phyloP scores from a whole-genome alignment of 2,797 vertebrate genomes.

The Hozukius guyotensis region DNA sequence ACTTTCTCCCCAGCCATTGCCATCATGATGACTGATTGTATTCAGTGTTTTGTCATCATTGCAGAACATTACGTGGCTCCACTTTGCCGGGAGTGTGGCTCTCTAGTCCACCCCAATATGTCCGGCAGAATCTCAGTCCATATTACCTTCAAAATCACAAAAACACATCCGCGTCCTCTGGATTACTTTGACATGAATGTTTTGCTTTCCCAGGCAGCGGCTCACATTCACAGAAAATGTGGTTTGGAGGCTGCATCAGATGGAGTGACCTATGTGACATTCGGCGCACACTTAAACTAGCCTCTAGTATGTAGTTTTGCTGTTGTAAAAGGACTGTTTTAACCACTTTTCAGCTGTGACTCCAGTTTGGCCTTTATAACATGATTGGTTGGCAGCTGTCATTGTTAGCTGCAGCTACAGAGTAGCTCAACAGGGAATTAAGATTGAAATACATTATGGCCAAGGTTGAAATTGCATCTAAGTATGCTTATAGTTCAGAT shows the following conservation, averaged over 20 bases:
- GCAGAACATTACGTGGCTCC: neutral
- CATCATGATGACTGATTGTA: slow-evolving; percentile 6
- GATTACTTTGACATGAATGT: neutral
- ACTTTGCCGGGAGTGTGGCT: neutral
- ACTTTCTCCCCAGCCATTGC: neutral
- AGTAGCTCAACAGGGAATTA: neutral
- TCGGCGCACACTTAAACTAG: neutral
- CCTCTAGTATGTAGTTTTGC: neutral
- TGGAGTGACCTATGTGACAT: neutral
- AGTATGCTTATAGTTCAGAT: neutral
- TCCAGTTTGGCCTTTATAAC: neutral
- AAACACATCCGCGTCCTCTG: neutral
- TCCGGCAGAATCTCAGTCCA: neutral
- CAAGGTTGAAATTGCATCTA: neutral
- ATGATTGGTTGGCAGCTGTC: neutral
- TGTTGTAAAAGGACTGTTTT: neutral
- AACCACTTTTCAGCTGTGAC: neutral
- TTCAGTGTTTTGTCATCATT: slow-evolving; percentile 5
- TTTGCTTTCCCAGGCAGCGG: neutral
- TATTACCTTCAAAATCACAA: neutral
- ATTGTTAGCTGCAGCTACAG: neutral
- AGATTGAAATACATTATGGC: neutral
- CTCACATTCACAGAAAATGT: neutral
- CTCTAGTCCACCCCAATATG: neutral
- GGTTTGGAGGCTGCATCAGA: neutral